A percentile compares a stretch with the other conserved stretches of the same genome.
These are phyloP conservation scores for Drosophila quasianomalipes DNA, from an alignment of 2,888 invertebrate species.

Conservation along the genomic window DNA sequence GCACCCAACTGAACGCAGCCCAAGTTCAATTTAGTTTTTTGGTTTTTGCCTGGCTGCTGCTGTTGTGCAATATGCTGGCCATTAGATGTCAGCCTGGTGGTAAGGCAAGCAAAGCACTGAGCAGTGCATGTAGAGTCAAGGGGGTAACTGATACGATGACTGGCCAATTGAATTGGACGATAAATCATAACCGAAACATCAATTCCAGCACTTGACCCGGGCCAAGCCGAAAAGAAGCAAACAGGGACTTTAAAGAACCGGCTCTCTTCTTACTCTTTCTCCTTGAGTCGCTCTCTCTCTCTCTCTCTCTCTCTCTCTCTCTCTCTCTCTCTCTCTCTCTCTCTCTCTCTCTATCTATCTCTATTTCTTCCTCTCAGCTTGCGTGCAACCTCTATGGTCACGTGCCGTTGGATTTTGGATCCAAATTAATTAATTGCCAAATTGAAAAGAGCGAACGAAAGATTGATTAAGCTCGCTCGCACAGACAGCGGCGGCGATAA, in stretches of 20 bases:
- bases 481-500: slow-evolving; percentile 47
- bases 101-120: background rate
- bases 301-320: no score
- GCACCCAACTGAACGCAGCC: slow-evolving; percentile 57
- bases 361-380: background rate
- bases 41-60: slow-evolving; percentile 77
- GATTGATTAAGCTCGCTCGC: slow-evolving; percentile 68
- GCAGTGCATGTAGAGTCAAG: background rate
- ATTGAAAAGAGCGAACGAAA: slow-evolving; percentile 32
- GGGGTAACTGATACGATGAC: slow-evolving; percentile 62
- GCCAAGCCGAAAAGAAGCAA: slow-evolving; percentile 37
- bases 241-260: slow-evolving; percentile 30
- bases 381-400: slow-evolving; percentile 47
- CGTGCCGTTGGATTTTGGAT: slow-evolving; percentile 52
- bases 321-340: background rate
- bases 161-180: slow-evolving; percentile 73
- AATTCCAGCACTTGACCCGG: slow-evolving; percentile 85
- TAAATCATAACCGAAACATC: slow-evolving; percentile 86
- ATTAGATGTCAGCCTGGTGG: slow-evolving; percentile 45
- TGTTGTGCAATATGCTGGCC: slow-evolving; percentile 78
- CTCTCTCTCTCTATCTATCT: background rate
- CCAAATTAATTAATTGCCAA: slow-evolving; percentile 77
- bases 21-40: slow-evolving; percentile 59
- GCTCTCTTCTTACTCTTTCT: background rate
- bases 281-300: background rate